A percentile compares a stretch with the other conserved stretches of the same genome.
These are phyloP conservation scores for Amiota mariae DNA, from an alignment of 2,888 invertebrate species.

Conservation along the genomic window DNA sequence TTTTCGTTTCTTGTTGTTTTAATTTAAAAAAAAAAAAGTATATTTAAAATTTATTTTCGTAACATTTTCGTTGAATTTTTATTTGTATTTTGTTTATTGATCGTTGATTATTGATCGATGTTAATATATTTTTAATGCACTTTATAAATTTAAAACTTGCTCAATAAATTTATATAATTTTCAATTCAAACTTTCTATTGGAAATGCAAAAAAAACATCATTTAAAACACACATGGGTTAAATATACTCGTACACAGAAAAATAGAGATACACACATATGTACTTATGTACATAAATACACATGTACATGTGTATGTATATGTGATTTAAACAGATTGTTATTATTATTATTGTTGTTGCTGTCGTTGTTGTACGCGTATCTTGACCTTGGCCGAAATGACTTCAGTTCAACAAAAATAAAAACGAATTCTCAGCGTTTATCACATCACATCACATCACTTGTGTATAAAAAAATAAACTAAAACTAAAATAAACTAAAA, in stretches of 20 bases:
- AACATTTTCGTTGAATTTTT: constrained; percentile 21
- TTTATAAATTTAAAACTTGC: constrained; percentile 1
- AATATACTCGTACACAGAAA: neutral
- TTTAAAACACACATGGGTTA: constrained; percentile 6
- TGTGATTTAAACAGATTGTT: neutral
- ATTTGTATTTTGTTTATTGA: neutral
- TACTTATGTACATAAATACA: neutral
- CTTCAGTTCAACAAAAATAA: neutral
- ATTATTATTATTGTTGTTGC: neutral
- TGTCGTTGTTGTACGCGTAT: neutral
- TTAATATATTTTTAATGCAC: neutral
- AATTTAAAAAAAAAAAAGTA: neutral
- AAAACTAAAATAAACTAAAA: constrained; percentile 7
- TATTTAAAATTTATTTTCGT: neutral
- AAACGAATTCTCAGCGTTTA: neutral
- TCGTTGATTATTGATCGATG: neutral
- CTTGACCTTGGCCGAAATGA: constrained; percentile 24
- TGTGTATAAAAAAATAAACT: neutral
- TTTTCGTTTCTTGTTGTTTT: neutral
- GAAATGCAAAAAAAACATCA: neutral
- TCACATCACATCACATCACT: too few species aligned
- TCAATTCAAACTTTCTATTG: neutral
- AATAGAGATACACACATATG: neutral
- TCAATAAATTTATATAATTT: neutral
- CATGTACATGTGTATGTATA: constrained; percentile 1